Evolutionary conservation across 2,113 vertebrate genomes (phyloP), one percentile per base, ranked within the genome.

Genomic region (Ia io): DNA sequence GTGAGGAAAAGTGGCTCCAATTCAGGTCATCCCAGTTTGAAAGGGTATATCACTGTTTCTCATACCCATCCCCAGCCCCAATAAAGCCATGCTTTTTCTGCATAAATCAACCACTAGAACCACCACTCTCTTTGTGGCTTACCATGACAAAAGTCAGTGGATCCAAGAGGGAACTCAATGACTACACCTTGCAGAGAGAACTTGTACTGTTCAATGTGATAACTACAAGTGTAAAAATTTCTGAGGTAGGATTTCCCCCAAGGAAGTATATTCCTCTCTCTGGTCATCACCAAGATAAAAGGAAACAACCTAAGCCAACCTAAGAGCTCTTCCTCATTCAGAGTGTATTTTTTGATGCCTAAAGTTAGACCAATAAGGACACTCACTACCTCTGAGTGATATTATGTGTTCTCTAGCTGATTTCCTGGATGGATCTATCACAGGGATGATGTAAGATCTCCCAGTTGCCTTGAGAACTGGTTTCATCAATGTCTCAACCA

Each of bases 371-470:
- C 76, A 67, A 10, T 32, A 69, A 78, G 82, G 3, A 63, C 42
- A 78, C n/a, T 37, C 23, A 67, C 73, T 25, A 12, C 20, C 42
- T 87, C 37, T 70, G 56, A 84, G 83, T 79, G 47, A 53, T 44
- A 22, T 4, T n/a, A 3, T 40, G 53, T 67, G 16, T 80, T 93
- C 80, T 90, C 51, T 16, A 3, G 37, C 53, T 77, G 32, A 89
- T 51, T 93, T 49, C 69, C 32, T 25, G 49, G 30, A 22, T 61
- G n/a, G 12, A 61, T 70, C n/a, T 25, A 84, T 42, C 25, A 59
- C 35, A 86, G 79, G 6, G 35, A 85, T 93, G 92, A 95, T 53
- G 49, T 79, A 91, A 96, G 74, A 53, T 40, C 84, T 82, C 71
- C 79, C 76, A 59, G 40, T 23, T 65, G 49, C 83, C 77, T 4